Percentiles rank a stretch among this genome's conserved stretches.
phyloP scores from a whole-genome alignment of 37 sponge, comb jelly and placozoan species.

The Diacarnus erythraeanus region DNA sequence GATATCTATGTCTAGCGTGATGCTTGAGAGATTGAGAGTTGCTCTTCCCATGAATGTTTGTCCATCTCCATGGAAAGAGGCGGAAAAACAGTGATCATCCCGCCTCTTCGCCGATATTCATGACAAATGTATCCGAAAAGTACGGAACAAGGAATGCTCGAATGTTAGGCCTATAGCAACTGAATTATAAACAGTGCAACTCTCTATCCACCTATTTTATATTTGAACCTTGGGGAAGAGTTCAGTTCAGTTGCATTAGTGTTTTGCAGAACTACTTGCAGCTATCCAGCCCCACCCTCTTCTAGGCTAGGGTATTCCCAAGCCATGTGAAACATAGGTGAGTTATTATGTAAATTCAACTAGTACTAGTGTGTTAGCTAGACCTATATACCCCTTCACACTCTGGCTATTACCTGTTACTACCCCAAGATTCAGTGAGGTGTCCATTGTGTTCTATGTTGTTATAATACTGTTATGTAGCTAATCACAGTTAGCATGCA shows the following conservation, averaged over 20 bases:
- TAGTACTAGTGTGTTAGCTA: no score
- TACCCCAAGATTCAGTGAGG: no score
- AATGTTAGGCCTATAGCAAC: conserved; percentile 1
- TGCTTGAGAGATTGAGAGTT: neutral
- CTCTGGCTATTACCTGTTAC: no score
- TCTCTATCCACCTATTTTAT: neutral
- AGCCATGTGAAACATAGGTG: neutral
- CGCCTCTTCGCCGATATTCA: conserved; percentile 20
- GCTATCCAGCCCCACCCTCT: neutral
- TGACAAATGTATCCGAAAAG: neutral
- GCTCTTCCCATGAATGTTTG: conserved; percentile 46
- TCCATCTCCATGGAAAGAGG: conserved; percentile 68
- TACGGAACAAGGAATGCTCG: neutral
- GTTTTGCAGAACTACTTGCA: neutral
- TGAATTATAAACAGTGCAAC: neutral
- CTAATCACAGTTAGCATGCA: no score
- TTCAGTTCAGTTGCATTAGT: no score
- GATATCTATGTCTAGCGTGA: conserved; percentile 21
- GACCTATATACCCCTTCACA: no score
- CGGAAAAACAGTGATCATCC: conserved; percentile 41
- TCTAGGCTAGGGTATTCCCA: neutral
- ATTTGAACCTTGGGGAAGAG: no score
- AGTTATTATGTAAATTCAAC: neutral
- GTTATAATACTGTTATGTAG: no score
- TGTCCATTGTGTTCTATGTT: no score